Percentiles rank a stretch among this genome's conserved stretches.
Evolutionary conservation across 2,797 vertebrate genomes (phyloP).

Genomic region (Melanotaenia nigrans): DNA sequence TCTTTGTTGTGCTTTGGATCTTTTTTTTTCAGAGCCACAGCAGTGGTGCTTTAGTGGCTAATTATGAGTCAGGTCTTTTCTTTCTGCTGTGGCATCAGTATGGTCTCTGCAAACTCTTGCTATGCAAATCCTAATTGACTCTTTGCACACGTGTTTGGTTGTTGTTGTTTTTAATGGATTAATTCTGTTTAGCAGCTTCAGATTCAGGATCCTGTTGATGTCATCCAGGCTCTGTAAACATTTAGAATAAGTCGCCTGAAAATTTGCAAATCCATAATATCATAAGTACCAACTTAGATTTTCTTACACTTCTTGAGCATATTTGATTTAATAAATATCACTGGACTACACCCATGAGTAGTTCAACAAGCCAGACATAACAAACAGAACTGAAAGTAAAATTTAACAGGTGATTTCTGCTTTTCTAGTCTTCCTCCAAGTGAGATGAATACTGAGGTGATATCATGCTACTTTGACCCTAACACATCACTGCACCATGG

Average conservation of each 20-base stretch:
- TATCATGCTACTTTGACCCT: not conserved
- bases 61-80: slow-evolving; percentile 9
- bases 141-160: not conserved
- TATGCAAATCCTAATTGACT: no score
- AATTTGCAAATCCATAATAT: no score
- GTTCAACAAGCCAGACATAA: not conserved
- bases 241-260: no score
- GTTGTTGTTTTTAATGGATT: not conserved
- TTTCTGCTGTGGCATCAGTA: not conserved
- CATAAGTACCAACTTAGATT: no score
- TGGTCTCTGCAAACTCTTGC: slow-evolving; percentile 7
- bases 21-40: not conserved
- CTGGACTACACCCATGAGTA: not conserved
- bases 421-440: not conserved
- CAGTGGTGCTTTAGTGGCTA: slow-evolving; percentile 1
- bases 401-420: not conserved
- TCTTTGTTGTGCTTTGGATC: not conserved
- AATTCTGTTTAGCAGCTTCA: slow-evolving; percentile 3
- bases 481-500: slow-evolving; percentile 5
- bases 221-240: no score
- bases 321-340: not conserved
- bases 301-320: not conserved
- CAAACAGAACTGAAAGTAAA: not conserved
- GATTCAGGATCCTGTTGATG: not conserved
- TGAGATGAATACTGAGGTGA: slow-evolving; percentile 10